These are phyloP conservation scores for Bombus superbus DNA, from an alignment of 1,140 invertebrate species.

Conservation along the genomic window DNA sequence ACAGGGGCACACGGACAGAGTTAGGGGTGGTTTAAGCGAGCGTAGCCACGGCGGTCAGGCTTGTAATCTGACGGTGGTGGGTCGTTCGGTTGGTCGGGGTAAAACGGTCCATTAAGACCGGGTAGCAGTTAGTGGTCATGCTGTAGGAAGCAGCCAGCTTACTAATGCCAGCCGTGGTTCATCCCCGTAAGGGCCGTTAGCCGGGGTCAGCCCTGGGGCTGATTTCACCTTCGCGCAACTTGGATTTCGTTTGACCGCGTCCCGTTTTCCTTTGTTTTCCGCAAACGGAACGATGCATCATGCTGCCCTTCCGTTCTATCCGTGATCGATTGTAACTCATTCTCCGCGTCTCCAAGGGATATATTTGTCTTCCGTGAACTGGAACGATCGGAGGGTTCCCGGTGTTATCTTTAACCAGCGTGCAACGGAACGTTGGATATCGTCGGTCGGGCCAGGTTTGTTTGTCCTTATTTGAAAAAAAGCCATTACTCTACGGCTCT, in stretches of 20 bases:
- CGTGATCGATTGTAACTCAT: slow-evolving; percentile 30
- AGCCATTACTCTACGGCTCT: not conserved
- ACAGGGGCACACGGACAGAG: not conserved
- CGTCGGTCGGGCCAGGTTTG: too few species aligned
- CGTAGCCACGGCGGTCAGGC: slow-evolving; percentile 64
- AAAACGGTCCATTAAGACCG: slow-evolving; percentile 72
- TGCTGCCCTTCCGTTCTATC: slow-evolving; percentile 9
- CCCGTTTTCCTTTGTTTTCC: slow-evolving; percentile 11
- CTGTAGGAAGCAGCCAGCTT: slow-evolving; percentile 64
- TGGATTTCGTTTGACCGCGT: slow-evolving; percentile 11
- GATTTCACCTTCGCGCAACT: slow-evolving; percentile 36
- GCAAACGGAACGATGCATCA: slow-evolving; percentile 28
- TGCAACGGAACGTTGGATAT: not conserved
- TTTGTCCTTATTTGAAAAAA: not conserved
- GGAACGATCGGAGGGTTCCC: not conserved
- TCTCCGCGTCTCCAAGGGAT: not conserved
- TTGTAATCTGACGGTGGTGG: slow-evolving; percentile 69
- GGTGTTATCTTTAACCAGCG: not conserved
- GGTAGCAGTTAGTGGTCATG: slow-evolving; percentile 65
- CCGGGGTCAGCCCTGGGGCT: slow-evolving; percentile 18
- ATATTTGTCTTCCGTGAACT: not conserved
- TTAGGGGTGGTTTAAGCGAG: slow-evolving; percentile 54
- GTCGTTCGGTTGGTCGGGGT: slow-evolving; percentile 64
- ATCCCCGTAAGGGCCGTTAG: slow-evolving; percentile 51
- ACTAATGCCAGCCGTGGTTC: slow-evolving; percentile 55